Percentiles rank a stretch among this genome's conserved stretches.
phyloP scores from a whole-genome alignment of 2,888 invertebrate species.

The Drosophila eohydei region DNA sequence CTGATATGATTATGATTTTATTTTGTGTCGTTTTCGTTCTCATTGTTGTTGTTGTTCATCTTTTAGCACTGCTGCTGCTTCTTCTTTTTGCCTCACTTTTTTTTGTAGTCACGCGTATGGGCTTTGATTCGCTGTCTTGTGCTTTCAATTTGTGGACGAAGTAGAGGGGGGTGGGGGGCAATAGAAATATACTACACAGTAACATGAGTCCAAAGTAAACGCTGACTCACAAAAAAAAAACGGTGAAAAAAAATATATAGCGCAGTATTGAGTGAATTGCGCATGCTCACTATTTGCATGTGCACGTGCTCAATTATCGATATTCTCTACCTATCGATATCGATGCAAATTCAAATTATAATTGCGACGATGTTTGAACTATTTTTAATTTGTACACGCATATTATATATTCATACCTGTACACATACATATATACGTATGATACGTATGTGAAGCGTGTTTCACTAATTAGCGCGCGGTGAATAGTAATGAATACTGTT shows the following conservation, averaged over 20 bases:
- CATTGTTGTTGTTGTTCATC: constrained; percentile 29
- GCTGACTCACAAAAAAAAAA: constrained; percentile 26
- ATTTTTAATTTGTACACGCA: constrained; percentile 9
- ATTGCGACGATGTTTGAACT: constrained; percentile 12
- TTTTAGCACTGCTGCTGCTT: constrained; percentile 30
- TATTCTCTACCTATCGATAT: constrained; percentile 27
- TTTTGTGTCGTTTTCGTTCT: constrained; percentile 28
- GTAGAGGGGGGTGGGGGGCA: not conserved
- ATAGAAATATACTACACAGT: constrained; percentile 7
- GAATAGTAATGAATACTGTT: constrained; percentile 7
- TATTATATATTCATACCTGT: too few species aligned
- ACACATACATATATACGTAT: not conserved
- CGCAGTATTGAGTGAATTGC: constrained; percentile 30
- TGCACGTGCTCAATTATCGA: constrained; percentile 36
- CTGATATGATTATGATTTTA: constrained; percentile 69
- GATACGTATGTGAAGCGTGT: constrained; percentile 42
- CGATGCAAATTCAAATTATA: not conserved
- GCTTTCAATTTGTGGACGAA: not conserved
- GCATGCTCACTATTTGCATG: constrained; percentile 22
- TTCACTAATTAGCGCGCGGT: constrained; percentile 56
- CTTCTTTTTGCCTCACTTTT: constrained; percentile 23
- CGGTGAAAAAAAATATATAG: not conserved
- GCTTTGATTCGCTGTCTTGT: constrained; percentile 52
- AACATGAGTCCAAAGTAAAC: constrained; percentile 7
- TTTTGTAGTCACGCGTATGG: constrained; percentile 71